Base-by-base conservation (phyloP, 2,797 vertebrate genomes). In the Basileuterus tristriatus region DNA sequence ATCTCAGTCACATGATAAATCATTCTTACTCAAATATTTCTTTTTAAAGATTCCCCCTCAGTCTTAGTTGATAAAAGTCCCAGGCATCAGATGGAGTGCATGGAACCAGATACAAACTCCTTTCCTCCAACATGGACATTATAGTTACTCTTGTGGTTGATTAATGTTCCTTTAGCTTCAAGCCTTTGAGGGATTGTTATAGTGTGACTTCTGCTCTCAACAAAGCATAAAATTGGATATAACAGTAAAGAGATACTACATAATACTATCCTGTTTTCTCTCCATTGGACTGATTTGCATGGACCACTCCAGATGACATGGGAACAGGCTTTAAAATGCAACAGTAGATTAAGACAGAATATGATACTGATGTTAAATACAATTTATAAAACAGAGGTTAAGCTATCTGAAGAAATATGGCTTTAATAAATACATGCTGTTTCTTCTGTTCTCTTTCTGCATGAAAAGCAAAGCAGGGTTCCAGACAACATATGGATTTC, bases 191-290 rank as follows among this genome's bases (percentile, higher is more conserved):
- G 46, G 47, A 92, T 75, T 82, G 86, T 86, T 94, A 83, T 11
- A 86, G 72, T 92, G 90, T 70, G 91, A 96, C 82, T 96, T 94
- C 89, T 92, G 80, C 84, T 93, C 84, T 92, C 89, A 86, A 82
- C 90, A 92, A 94, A 95, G 89, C 91, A 95, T 94, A 94, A 94
- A 96, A 95, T 91, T 69, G 64, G 83, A 82, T 92, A 63, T 64
- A 93, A 82, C 65, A 89, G 87, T 88, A 87, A 91, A 84, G 62
- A 93, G 71, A 71, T 46, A 83, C 83, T 46, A 58, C 32, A 88
- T 74, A 75, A 91, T 37, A 60, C 52, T 64, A 85, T 69, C 30
- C 62, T 87, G 68, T 60, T 93, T 92, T 92, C 72, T 46, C 29
- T 94, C 92, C 69, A 9, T 16, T 70, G 86, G 41, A 19, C 89